Evolutionary conservation across 2,113 vertebrate genomes (phyloP).

Genomic region (Microtus richardsoni): DNA sequence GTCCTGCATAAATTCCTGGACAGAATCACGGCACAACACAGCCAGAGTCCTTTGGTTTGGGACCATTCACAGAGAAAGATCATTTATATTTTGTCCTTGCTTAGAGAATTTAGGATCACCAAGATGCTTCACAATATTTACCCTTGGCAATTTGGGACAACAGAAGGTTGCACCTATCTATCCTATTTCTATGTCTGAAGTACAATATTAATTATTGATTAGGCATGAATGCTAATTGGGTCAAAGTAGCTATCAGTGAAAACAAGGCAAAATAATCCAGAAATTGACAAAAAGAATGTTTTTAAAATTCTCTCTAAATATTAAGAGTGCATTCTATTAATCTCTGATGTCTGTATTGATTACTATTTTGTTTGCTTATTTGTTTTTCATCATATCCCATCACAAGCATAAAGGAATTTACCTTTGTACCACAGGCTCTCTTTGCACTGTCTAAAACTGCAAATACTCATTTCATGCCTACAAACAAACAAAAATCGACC

Average conservation of each 20-base stretch:
- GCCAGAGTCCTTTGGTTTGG: no score
- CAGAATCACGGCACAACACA: neutral
- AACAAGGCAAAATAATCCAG: slow-evolving; percentile 1
- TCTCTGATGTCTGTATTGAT: slow-evolving; percentile 38
- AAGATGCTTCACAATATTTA: neutral
- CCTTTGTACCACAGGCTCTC: slow-evolving; percentile 49
- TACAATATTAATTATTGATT: neutral
- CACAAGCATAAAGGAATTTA: slow-evolving; percentile 56
- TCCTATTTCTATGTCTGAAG: neutral
- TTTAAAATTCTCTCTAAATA: neutral
- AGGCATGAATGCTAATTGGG: neutral
- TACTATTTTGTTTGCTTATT: slow-evolving; percentile 61
- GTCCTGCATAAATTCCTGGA: neutral
- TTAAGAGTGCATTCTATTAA: slow-evolving; percentile 35
- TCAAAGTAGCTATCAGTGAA: neutral
- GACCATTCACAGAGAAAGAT: neutral
- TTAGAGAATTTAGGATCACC: neutral
- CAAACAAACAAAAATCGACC: slow-evolving; percentile 55
- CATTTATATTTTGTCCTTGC: neutral
- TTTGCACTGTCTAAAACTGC: slow-evolving; percentile 61
- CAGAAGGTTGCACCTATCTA: neutral
- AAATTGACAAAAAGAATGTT: slow-evolving; percentile 28
- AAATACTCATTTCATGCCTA: slow-evolving; percentile 63
- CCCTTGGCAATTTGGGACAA: neutral
- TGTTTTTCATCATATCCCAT: slow-evolving; percentile 60